phyloP scores from a whole-genome alignment of 2,888 invertebrate species.

The Arrhopalites spinosus region DNA sequence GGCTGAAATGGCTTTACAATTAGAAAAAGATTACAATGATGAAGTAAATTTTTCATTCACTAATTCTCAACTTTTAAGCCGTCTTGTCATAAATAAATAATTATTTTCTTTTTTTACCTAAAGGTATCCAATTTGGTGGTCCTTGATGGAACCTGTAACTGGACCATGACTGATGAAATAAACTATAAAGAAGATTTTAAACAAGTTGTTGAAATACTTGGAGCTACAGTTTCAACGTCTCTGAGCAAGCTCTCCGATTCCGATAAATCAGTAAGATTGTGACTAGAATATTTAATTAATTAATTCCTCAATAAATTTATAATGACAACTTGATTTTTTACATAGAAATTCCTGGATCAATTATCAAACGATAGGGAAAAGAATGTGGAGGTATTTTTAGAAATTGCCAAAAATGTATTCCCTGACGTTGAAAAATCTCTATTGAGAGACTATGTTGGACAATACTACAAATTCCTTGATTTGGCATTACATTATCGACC shows the following conservation, averaged over 20 bases:
- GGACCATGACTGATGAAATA: neutral
- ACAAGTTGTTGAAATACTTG: neutral
- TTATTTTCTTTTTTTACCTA: neutral
- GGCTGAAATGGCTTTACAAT: constrained; percentile 26
- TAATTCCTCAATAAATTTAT: neutral
- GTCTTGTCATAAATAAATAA: neutral
- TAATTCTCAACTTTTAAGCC: neutral
- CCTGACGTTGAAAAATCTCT: neutral
- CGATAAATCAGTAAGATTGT: neutral
- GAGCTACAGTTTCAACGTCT: neutral
- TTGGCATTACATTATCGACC: neutral
- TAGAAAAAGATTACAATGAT: constrained; percentile 13
- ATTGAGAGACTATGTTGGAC: neutral
- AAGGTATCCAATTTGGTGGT: constrained; percentile 17
- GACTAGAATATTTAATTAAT: neutral
- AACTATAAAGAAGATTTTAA: constrained; percentile 9
- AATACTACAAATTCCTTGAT: neutral
- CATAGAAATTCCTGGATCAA: neutral
- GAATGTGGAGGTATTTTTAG: neutral
- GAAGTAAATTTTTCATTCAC: neutral
- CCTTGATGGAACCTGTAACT: constrained; percentile 25
- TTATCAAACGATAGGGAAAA: neutral
- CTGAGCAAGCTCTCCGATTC: neutral
- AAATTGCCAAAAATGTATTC: neutral
- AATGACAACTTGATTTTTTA: neutral